Percentiles rank a stretch among this genome's conserved stretches.
phyloP scores from a whole-genome alignment of 2,797 vertebrate genomes.

The Mionectes olivaceus region DNA sequence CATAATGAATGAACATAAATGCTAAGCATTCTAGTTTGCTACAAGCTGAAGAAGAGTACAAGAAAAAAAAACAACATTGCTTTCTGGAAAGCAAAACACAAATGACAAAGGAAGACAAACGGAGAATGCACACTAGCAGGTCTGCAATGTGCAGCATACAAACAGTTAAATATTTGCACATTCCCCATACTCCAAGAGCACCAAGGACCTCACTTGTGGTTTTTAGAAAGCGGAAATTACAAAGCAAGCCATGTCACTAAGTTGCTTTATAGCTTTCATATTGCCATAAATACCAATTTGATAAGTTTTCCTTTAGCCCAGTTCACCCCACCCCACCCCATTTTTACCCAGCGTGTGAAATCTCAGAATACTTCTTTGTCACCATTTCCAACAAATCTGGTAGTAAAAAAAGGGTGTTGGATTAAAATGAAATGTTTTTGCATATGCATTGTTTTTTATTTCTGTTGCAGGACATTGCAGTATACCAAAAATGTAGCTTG shows the following conservation, averaged over 20 bases:
- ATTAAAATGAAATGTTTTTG: conserved; percentile 68
- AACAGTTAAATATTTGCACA: conserved; percentile 94
- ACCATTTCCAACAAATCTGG: conserved; percentile 64
- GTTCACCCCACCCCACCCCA: background rate
- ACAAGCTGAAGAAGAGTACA: conserved; percentile 82
- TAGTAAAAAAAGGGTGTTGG: background rate
- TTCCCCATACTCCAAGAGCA: conserved; percentile 87
- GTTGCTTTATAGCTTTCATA: conserved; percentile 73
- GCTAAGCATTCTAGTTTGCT: conserved; percentile 84
- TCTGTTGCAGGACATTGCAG: conserved; percentile 33
- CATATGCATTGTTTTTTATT: conserved; percentile 34
- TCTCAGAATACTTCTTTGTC: conserved; percentile 67
- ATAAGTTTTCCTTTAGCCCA: conserved; percentile 62
- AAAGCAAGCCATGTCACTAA: conserved; percentile 77
- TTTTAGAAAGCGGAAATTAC: conserved; percentile 82
- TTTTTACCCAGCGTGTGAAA: conserved; percentile 51
- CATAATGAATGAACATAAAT: conserved; percentile 85
- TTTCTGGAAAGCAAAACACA: conserved; percentile 82
- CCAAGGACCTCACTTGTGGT: conserved; percentile 85
- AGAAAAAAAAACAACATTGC: conserved; percentile 70
- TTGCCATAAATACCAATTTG: conserved; percentile 67
- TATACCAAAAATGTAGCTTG: conserved; percentile 52
- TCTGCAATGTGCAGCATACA: conserved; percentile 85
- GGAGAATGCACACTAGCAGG: conserved; percentile 81
- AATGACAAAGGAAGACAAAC: conserved; percentile 82